Percentiles rank a stretch among this genome's conserved stretches.
phyloP scores from a whole-genome alignment of 30 jellyfish, hydroid and myxozoan species.

The Cassiopea andromeda region DNA sequence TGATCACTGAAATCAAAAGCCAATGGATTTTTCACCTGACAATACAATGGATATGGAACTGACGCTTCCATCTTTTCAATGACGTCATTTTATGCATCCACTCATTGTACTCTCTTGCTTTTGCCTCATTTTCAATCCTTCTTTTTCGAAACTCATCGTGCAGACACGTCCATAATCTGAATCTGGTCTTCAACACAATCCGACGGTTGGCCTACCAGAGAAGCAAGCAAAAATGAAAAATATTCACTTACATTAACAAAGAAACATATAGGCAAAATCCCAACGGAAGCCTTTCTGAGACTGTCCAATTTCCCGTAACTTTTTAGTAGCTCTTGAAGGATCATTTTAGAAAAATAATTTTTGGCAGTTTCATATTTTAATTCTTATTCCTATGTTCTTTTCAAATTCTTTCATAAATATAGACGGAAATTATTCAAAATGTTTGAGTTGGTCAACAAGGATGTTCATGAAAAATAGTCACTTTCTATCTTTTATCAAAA shows the following conservation, averaged over 20 bases:
- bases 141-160: not conserved
- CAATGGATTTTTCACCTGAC: conserved; percentile 17
- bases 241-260: not conserved
- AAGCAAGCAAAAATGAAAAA: not conserved
- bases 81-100: not conserved
- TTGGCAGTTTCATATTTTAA: no score
- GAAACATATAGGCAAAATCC: not conserved
- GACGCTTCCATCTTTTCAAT: conserved; percentile 46
- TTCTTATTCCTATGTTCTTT: no score
- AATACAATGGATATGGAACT: conserved; percentile 59
- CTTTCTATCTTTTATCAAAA: no score
- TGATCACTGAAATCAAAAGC: not conserved
- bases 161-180: conserved; percentile 17
- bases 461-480: not conserved
- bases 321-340: no score
- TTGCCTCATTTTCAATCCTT: conserved; percentile 21
- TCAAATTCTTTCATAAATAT: no score
- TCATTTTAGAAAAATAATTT: no score
- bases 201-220: conserved; percentile 21
- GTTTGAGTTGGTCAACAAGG: not conserved
- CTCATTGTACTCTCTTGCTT: conserved; percentile 6
- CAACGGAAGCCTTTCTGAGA: no score
- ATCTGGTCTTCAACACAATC: conserved; percentile 13
- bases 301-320: no score
- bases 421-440: not conserved